Percentiles rank a stretch among this genome's conserved stretches.
Evolutionary conservation across 2,797 vertebrate genomes (phyloP).

Genomic region (Gila robusta): DNA sequence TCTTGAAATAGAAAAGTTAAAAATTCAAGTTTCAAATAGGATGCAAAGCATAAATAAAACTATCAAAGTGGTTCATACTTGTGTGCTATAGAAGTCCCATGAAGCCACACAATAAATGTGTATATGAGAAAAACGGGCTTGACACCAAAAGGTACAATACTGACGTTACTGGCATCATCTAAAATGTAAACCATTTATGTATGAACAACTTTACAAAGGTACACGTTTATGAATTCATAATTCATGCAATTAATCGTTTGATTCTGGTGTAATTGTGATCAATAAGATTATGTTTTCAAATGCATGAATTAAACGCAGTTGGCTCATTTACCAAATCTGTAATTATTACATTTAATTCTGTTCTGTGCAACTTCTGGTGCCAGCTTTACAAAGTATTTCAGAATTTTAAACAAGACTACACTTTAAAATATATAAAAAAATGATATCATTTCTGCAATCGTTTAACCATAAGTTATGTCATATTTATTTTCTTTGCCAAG

Average conservation of each 20-base stretch:
- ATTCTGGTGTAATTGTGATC: background rate
- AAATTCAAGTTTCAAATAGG: background rate
- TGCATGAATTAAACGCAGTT: background rate
- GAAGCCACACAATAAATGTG: too few species aligned
- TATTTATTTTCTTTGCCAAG: background rate
- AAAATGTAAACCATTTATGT: too few species aligned
- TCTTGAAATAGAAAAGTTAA: background rate
- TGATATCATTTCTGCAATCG: background rate
- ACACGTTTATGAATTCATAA: too few species aligned
- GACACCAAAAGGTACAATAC: too few species aligned
- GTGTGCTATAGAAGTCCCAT: too few species aligned
- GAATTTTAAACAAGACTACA: background rate
- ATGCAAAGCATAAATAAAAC: too few species aligned
- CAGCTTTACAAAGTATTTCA: background rate
- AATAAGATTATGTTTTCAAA: background rate
- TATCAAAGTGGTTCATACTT: too few species aligned
- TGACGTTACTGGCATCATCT: too few species aligned
- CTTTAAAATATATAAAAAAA: background rate
- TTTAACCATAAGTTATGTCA: background rate
- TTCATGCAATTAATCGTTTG: background rate
- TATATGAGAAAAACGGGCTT: too few species aligned
- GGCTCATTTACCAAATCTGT: background rate
- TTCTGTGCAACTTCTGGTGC: background rate
- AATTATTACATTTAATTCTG: background rate
- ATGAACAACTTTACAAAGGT: too few species aligned